phyloP scores from a whole-genome alignment of 2,888 invertebrate genomes.

The Callosobruchus maculatus region DNA sequence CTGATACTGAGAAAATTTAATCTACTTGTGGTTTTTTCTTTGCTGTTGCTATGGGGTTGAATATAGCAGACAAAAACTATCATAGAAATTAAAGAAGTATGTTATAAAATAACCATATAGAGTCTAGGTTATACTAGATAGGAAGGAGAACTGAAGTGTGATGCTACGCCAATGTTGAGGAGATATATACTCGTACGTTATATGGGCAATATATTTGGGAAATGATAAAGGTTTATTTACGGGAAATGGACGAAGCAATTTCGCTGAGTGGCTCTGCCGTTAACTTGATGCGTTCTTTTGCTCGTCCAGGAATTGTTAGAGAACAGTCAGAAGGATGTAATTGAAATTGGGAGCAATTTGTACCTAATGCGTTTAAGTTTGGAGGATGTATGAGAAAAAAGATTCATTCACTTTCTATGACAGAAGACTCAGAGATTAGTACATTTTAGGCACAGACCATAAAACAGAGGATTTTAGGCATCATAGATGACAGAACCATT shows the following conservation, averaged over 20 bases:
- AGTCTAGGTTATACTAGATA: too few species aligned
- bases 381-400: not conserved
- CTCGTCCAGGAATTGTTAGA: not conserved
- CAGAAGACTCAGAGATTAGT: too few species aligned
- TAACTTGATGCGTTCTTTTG: not conserved
- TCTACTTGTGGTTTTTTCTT: too few species aligned
- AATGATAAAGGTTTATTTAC: not conserved
- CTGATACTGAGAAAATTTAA: too few species aligned
- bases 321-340: not conserved
- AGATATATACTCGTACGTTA: not conserved
- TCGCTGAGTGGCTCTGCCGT: not conserved
- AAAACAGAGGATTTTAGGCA: too few species aligned
- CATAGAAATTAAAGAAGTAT: too few species aligned
- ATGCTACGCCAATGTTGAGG: not conserved
- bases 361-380: not conserved
- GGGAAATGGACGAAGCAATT: not conserved
- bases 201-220: not conserved
- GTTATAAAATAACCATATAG: too few species aligned
- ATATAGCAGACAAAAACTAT: too few species aligned
- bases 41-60: too few species aligned
- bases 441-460: too few species aligned
- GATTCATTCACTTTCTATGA: not conserved
- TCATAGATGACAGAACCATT: too few species aligned
- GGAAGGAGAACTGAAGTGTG: too few species aligned
- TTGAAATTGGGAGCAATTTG: not conserved